phyloP scores from a whole-genome alignment of 1,140 invertebrate genomes.

The Andricus grossulariae region DNA sequence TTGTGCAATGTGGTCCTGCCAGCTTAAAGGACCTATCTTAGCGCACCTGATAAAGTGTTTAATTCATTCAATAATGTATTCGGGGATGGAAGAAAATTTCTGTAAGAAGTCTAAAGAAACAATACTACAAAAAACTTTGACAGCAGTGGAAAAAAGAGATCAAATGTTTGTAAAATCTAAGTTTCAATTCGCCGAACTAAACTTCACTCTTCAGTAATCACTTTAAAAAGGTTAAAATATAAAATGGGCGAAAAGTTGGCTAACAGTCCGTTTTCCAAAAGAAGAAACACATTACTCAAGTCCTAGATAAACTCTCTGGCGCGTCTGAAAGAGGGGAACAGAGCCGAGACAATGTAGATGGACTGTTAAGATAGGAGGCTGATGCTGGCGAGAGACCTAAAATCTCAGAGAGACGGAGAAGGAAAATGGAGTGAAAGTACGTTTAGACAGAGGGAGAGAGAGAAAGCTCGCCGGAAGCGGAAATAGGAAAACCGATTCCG shows the following conservation, averaged over 20 bases:
- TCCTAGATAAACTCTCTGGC: conserved; percentile 59
- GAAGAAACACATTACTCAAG: conserved; percentile 61
- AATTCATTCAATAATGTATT: too few species aligned
- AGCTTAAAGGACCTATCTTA: too few species aligned
- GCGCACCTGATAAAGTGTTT: too few species aligned
- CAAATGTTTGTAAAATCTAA: neutral
- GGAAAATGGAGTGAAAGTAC: conserved; percentile 33
- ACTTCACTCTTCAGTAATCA: neutral
- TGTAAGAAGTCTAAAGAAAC: too few species aligned
- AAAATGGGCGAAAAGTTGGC: conserved; percentile 17
- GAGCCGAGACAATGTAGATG: conserved; percentile 73
- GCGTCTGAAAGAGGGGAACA: conserved; percentile 46
- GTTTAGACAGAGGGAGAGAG: conserved; percentile 37
- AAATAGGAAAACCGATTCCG: conserved; percentile 50
- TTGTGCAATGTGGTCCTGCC: too few species aligned
- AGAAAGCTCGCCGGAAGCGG: conserved; percentile 24
- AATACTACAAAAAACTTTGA: too few species aligned
- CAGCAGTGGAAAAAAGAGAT: too few species aligned
- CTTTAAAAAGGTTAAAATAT: neutral
- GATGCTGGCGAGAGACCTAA: conserved; percentile 32
- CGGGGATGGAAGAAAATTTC: too few species aligned
- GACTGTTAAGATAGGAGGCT: conserved; percentile 70
- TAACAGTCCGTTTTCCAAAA: conserved; percentile 34
- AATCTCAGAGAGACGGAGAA: conserved; percentile 24
- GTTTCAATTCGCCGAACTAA: neutral